phyloP scores from a whole-genome alignment of 2,113 vertebrate genomes.

The Hydrolagus affinis region DNA sequence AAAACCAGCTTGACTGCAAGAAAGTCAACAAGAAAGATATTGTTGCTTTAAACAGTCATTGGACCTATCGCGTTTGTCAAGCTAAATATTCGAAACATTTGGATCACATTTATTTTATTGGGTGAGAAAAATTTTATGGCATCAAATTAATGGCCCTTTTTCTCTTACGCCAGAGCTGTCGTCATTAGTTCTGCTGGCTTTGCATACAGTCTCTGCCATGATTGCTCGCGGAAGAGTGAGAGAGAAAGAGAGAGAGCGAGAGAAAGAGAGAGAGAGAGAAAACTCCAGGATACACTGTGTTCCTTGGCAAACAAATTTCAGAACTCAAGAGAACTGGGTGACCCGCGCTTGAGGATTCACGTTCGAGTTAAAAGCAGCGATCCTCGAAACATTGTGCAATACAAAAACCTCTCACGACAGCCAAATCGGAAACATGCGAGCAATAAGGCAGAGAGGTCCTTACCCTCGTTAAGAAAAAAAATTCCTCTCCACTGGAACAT shows the following conservation, averaged over 20 bases:
- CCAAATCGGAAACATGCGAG: not conserved
- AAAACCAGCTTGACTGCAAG: not conserved
- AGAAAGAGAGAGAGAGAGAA: too few relatives aligned
- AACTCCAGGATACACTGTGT: not conserved
- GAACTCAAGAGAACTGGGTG: not conserved
- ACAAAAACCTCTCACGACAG: not conserved
- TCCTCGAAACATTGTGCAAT: not conserved
- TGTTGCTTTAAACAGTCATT: not conserved
- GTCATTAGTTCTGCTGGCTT: slow-evolving; percentile 2
- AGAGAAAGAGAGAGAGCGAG: too few relatives aligned
- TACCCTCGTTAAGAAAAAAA: not conserved
- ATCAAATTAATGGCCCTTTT: not conserved
- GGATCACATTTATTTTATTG: slow-evolving; percentile 14
- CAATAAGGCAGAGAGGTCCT: not conserved
- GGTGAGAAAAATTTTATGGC: not conserved
- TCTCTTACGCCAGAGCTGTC: not conserved
- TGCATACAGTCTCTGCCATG: not conserved
- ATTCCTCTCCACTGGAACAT: not conserved
- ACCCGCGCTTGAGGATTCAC: not conserved
- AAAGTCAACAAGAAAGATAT: not conserved
- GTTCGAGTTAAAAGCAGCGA: not conserved
- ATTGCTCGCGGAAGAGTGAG: not conserved
- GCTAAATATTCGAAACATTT: not conserved
- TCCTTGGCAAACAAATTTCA: slow-evolving; percentile 1
- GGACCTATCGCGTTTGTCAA: not conserved